Base-by-base conservation (phyloP, 2,888 invertebrate species). In the Acheta domesticus region DNA sequence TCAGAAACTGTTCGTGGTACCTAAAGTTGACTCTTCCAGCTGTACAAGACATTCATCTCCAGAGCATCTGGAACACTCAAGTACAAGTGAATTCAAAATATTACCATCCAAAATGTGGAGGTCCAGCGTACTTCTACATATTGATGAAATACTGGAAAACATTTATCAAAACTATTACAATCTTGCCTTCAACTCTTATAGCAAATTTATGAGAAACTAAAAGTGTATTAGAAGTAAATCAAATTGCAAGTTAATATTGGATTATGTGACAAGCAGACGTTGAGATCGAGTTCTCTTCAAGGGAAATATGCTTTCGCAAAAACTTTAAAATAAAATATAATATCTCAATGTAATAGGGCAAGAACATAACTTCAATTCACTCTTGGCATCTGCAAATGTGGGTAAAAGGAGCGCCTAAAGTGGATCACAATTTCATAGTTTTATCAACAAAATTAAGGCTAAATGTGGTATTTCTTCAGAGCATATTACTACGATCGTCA, bases 131-230 rank as follows among this genome's bases (percentile, higher is more conserved):
- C 11, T 76, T 48, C 36, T 2, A 76, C 23, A 76, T 76, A 76
- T 76, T 36, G 76, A 76, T 76, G 48, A 76, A 1, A 76, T 76
- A 2, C 76, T 36, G 76, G 76, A 76, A 48, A 76, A 36, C 48
- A 76, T 76, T 76, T 36, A 76, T 76, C 11, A 76, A 76, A 48
- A 76, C 76, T 76, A 76, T 76, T 76, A 76, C 76, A 76, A 76
- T 36, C 62, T 2, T 76, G 21, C 11, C 1, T 76, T 76, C 76
- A 76, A 76, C 5, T 76, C 48, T 4, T 76, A 76, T 12, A 76
- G 48, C 76, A 76, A 36, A 76, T 48, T 76, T 76, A 36, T 76
- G 21, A 36, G 36, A 2, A 12, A 11, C 5, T 76, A 36, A 2
- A 76, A 36, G 48, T 76, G 76, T 48, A 12, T 76, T 76, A 2